These are phyloP conservation scores for Gambusia affinis DNA, from an alignment of 2,113 vertebrate species.

Conservation along the genomic window DNA sequence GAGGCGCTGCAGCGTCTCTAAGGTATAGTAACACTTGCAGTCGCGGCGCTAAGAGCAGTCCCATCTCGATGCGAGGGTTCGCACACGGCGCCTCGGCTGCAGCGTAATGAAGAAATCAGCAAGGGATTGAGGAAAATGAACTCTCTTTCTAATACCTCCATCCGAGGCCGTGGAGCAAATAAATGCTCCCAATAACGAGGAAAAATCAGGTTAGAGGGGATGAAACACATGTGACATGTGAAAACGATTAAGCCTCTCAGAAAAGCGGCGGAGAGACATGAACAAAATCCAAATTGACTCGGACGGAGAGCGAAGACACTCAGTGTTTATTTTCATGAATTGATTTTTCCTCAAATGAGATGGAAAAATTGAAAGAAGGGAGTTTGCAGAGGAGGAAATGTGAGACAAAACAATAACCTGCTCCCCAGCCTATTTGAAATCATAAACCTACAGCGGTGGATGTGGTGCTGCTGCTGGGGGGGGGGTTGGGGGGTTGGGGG, in stretches of 20 bases:
- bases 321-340: slow-evolving; percentile 72
- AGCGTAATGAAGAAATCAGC: slow-evolving; percentile 76
- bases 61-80: slow-evolving; percentile 28
- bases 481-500: not conserved
- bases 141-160: slow-evolving; percentile 72
- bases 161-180: slow-evolving; percentile 63
- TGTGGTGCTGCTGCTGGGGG: slow-evolving; percentile 3
- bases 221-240: slow-evolving; percentile 70
- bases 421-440: slow-evolving; percentile 60
- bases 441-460: slow-evolving; percentile 47
- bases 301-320: slow-evolving; percentile 39
- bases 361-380: slow-evolving; percentile 69
- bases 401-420: slow-evolving; percentile 73
- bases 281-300: slow-evolving; percentile 56
- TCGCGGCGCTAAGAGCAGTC: slow-evolving; percentile 47
- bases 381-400: slow-evolving; percentile 62
- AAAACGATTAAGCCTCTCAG: slow-evolving; percentile 62
- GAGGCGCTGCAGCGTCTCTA: slow-evolving; percentile 64
- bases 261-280: slow-evolving; percentile 26
- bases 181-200: slow-evolving; percentile 72
- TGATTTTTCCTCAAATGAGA: slow-evolving; percentile 77
- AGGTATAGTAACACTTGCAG: slow-evolving; percentile 57
- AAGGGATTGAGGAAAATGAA: slow-evolving; percentile 74
- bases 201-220: slow-evolving; percentile 72
- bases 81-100: slow-evolving; percentile 37